phyloP scores from a whole-genome alignment of 2,797 vertebrate genomes.

The Danio aesculapii region DNA sequence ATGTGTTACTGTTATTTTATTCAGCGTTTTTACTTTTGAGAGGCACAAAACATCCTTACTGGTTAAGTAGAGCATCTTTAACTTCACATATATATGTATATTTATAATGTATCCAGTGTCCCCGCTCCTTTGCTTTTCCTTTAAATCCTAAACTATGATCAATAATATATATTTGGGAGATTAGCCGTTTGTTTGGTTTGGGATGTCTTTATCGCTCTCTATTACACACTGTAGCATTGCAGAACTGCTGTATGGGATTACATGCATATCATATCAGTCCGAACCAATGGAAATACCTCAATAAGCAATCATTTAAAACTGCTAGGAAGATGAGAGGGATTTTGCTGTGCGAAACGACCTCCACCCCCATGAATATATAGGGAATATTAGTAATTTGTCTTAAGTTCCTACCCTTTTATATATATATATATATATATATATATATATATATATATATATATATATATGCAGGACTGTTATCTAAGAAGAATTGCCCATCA shows the following conservation, averaged over 20 bases:
- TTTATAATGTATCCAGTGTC: not conserved
- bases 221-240: conserved; percentile 61
- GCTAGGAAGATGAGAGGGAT: conserved; percentile 25
- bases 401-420: not conserved
- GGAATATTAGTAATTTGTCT: not conserved
- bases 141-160: conserved; percentile 44
- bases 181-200: conserved; percentile 28
- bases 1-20: conserved; percentile 51
- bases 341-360: conserved; percentile 63
- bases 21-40: conserved; percentile 45
- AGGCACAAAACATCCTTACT: conserved; percentile 11
- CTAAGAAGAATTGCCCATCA: not conserved
- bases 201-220: conserved; percentile 41
- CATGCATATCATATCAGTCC: conserved; percentile 55
- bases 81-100: not conserved
- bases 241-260: conserved; percentile 62
- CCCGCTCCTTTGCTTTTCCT: conserved; percentile 39
- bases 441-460: too few relatives aligned
- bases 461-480: not conserved
- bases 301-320: conserved; percentile 36
- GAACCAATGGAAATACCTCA: conserved; percentile 60
- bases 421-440: not conserved
- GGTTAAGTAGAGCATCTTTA: conserved; percentile 31
- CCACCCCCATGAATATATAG: conserved; percentile 23
- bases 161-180: conserved; percentile 43